A percentile compares a stretch with the other conserved stretches of the same genome.
These are phyloP conservation scores for Leptopilina drosophilae DNA, from an alignment of 2,888 invertebrate species.

Conservation along the genomic window DNA sequence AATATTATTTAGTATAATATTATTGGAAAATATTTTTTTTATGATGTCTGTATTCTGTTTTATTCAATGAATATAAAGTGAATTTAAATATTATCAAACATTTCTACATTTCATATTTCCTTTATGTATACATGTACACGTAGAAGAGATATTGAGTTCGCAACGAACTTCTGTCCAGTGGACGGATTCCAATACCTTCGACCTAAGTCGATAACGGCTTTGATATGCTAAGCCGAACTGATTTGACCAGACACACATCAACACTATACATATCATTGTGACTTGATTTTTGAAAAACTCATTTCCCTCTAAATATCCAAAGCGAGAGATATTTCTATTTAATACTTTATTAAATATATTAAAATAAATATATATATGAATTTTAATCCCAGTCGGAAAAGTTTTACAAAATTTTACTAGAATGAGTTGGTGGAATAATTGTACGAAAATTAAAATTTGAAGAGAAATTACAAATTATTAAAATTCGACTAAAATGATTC, in stretches of 20 bases:
- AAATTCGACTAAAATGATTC: too few species aligned
- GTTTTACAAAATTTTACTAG: too few species aligned
- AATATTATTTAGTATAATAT: too few species aligned
- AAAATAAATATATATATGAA: too few species aligned
- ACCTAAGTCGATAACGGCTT: slow-evolving; percentile 66
- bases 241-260: slow-evolving; percentile 66
- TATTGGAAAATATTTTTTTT: too few species aligned
- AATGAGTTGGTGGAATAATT: too few species aligned
- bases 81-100: slow-evolving; percentile 43
- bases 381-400: too few species aligned
- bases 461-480: too few species aligned
- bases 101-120: slow-evolving; percentile 67
- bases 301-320: slow-evolving; percentile 33
- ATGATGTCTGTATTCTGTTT: neutral
- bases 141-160: slow-evolving; percentile 61
- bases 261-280: slow-evolving; percentile 59
- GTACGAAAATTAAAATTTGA: too few species aligned
- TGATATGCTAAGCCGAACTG: slow-evolving; percentile 70
- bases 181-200: slow-evolving; percentile 56
- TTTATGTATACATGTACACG: slow-evolving; percentile 51
- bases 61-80: slow-evolving; percentile 6
- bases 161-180: slow-evolving; percentile 60
- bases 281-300: slow-evolving; percentile 58
- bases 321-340: too few species aligned
- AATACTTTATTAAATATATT: too few species aligned